Conservation (phyloP, 2,113 vertebrate species). For the Neopipo cinnamomea region DNA sequence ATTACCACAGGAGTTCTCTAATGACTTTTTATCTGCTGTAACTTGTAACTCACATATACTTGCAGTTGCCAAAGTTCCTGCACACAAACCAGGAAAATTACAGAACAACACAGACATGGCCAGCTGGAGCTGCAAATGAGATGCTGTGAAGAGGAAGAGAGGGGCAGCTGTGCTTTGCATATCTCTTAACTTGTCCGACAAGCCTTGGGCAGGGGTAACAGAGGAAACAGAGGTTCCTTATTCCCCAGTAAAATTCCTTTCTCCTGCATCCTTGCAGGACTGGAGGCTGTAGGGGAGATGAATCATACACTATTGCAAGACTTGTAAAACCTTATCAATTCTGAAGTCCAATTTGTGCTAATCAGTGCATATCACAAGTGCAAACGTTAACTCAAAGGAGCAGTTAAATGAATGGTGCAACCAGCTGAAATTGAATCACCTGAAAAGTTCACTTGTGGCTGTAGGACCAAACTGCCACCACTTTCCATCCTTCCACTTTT, state of each 20-base stretch:
- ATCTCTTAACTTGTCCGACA: background rate
- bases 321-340: conserved; percentile 28
- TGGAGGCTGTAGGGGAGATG: background rate
- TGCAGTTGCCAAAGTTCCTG: background rate
- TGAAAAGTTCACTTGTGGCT: background rate
- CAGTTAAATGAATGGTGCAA: background rate
- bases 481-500: background rate
- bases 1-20: background rate
- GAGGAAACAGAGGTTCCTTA: background rate
- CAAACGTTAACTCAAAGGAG: background rate
- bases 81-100: background rate
- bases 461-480: background rate
- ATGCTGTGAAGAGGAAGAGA: background rate
- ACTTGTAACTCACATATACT: background rate
- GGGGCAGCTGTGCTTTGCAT: background rate
- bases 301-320: conserved; percentile 1
- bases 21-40: background rate
- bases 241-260: background rate
- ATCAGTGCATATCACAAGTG: background rate
- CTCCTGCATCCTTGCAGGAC: background rate
- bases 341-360: conserved; percentile 26
- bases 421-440: background rate
- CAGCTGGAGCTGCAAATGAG: background rate
- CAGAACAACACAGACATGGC: fast-evolving
- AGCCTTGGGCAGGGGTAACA: background rate